Base-by-base conservation (phyloP, 2,888 invertebrate species). In the Metallyticus violacea region DNA sequence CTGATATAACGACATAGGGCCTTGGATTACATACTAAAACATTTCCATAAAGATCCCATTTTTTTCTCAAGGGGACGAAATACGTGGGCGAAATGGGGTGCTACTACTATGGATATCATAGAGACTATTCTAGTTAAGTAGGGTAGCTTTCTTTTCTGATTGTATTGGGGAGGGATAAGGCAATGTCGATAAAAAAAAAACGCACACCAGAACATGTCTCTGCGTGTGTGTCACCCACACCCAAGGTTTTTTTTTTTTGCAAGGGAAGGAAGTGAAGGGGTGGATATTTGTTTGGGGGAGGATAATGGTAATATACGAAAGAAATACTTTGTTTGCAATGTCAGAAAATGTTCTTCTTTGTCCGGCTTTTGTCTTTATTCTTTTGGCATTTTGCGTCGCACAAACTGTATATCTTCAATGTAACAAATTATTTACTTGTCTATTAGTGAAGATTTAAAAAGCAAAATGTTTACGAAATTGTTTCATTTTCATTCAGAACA, bases 1-100 rank as follows among this genome's bases (percentile, higher is more conserved):
- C 79, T 26, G 80, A 86, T 77, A 81, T 78, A 78, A 62, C 40
- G 40, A 62, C 40, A 62, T 62, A 22, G 40, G 40, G 15, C 82
- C 86, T 26, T 7, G 88, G 88, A 88, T 88, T 88, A 88, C 88
- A 87, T 84, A 86, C 76, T 77, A 87, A 88, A 88, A 85, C 87
- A 88, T 88, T 88, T 88, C 88, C 88, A 88, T 88, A 88, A 88
- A 88, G 85, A 87, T 88, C 88, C 87, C 88, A 88, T 88, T 87
- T 88, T 26, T 76, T 40, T 62, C 40, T 62, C 26, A 79, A 76
- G 83, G 83, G 83, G 83, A 62, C 40, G 40, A 81, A 79, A 79
- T 22, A 79, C 30, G 83, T 83, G 83, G 83, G 83, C 77, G 83
- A 76, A 83, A 40, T 81, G 29, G 81, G 30, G 62, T 81, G 81